Evolutionary conservation across 2,888 invertebrate genomes (phyloP), one percentile per base, ranked within the genome.

Genomic region (Dusona sp.): DNA sequence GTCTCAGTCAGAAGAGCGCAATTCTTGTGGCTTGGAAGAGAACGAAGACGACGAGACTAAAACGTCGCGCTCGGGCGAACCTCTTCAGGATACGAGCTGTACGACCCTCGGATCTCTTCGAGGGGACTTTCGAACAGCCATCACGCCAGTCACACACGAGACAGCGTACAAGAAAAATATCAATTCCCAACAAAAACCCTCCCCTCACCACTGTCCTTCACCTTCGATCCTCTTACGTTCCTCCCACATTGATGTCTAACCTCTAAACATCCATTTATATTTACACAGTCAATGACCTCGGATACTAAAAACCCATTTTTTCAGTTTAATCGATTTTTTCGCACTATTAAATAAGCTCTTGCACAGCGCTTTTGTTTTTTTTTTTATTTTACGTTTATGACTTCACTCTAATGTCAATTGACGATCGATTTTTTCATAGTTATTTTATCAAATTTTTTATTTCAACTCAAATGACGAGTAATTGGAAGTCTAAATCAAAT

Each of bases 1-100:
- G 89, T 87, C 90, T 81, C 77, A 57, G 84, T 89, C 89, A 84
- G 88, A 84, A 83, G 82, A 83, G 86, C 83, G 85, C 84, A 88
- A 84, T 73, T 77, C 81, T 83, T 83, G 83, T n/a, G 86, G 80
- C 84, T 87, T 64, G 65, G 68, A 82, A 61, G 78, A 72, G 51
- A 74, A 79, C 38, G 75, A 85, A 57, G 70, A 72, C 74, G 74
- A 79, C 57, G 84, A 83, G 82, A 79, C 73, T 83, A 80, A 73
- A 72, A 82, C 87, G 87, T 87, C 74, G 84, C 84, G 87, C 84
- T 87, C 84, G 82, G 82, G 70, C 79, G 87, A 87, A 87, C 54
- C 82, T 84, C 87, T 79, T 84, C 87, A 54, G 87, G 70, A 87
- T 84, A 82, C 84, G 79, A 79, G 70, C 78, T 80, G 64, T 72